phyloP scores from a whole-genome alignment of 2,888 invertebrate genomes.

The Xestoiulus laeticollis region DNA sequence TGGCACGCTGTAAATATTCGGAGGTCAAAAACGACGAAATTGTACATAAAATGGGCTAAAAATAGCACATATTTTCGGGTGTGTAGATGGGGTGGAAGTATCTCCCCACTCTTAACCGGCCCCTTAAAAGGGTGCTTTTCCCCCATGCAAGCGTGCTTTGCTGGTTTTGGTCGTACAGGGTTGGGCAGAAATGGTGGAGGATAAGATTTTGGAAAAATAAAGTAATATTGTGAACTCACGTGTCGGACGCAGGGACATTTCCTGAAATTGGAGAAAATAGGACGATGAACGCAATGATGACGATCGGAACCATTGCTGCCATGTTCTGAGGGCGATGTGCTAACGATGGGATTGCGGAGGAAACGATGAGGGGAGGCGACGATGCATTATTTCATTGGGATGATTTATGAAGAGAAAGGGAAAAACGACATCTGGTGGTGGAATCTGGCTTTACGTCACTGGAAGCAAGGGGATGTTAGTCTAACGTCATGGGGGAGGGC shows the following conservation, averaged over 20 bases:
- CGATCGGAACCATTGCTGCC: not conserved
- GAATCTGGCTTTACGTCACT: not conserved
- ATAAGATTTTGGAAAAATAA: not conserved
- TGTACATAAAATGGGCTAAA: not conserved
- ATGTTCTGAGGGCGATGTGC: not conserved
- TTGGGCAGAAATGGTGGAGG: not conserved
- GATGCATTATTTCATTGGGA: conserved; percentile 18
- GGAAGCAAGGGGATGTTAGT: not conserved
- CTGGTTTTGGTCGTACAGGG: not conserved
- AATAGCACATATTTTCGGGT: not conserved
- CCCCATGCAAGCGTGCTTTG: not conserved
- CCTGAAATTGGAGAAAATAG: not conserved
- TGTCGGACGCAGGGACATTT: not conserved
- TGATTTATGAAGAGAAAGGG: conserved; percentile 1
- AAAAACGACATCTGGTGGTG: not conserved
- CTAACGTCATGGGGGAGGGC: not conserved
- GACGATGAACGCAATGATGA: not conserved
- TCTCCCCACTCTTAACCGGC: too few species aligned
- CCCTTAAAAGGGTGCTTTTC: not conserved
- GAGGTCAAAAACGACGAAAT: not conserved
- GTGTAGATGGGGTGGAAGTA: not conserved
- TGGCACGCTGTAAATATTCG: not conserved
- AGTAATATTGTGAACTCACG: not conserved
- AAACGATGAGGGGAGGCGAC: not conserved
- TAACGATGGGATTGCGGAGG: conserved; percentile 7